Percentiles rank a stretch among this genome's conserved stretches.
Evolutionary conservation across 2,888 invertebrate species (phyloP).

Genomic region (Drosophila affinis): DNA sequence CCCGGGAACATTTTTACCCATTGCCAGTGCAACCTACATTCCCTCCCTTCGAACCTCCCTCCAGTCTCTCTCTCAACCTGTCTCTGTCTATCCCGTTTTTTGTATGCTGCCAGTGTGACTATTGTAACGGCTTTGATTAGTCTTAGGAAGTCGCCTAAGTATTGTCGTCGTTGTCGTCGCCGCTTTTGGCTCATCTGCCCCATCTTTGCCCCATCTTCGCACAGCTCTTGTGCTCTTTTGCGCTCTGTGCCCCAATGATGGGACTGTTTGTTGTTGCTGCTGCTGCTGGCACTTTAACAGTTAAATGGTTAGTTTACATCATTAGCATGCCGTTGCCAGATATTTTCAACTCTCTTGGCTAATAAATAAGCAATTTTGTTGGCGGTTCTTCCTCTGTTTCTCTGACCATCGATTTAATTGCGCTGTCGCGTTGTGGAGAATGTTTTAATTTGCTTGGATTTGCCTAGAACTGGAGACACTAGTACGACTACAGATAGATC

Average conservation of each 20-base stretch:
- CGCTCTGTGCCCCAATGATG: slow-evolving; percentile 45
- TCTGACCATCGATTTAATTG: slow-evolving; percentile 36
- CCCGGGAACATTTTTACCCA: slow-evolving; percentile 68
- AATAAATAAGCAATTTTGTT: slow-evolving; percentile 69
- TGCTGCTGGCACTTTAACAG: slow-evolving; percentile 73
- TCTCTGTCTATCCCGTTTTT: slow-evolving; percentile 30
- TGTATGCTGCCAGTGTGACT: slow-evolving; percentile 63
- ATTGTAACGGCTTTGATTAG: slow-evolving; percentile 75
- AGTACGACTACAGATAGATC: not conserved
- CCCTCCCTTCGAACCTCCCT: slow-evolving; percentile 56
- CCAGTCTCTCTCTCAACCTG: not conserved
- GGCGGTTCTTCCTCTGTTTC: slow-evolving; percentile 32
- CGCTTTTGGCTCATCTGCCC: slow-evolving; percentile 32
- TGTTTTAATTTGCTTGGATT: slow-evolving; percentile 30
- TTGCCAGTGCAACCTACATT: slow-evolving; percentile 77
- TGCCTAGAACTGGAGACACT: slow-evolving; percentile 33
- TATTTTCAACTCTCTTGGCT: slow-evolving; percentile 40
- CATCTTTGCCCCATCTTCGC: not conserved
- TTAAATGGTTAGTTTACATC: slow-evolving; percentile 77
- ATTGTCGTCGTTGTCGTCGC: slow-evolving; percentile 32
- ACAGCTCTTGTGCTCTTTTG: not conserved
- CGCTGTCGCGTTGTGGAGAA: slow-evolving; percentile 23
- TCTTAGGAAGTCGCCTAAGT: slow-evolving; percentile 42
- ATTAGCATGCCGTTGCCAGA: slow-evolving; percentile 66
- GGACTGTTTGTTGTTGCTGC: slow-evolving; percentile 30